Conservation (phyloP, 2,888 invertebrate genomes). For the Polydrusus tereticollis region DNA sequence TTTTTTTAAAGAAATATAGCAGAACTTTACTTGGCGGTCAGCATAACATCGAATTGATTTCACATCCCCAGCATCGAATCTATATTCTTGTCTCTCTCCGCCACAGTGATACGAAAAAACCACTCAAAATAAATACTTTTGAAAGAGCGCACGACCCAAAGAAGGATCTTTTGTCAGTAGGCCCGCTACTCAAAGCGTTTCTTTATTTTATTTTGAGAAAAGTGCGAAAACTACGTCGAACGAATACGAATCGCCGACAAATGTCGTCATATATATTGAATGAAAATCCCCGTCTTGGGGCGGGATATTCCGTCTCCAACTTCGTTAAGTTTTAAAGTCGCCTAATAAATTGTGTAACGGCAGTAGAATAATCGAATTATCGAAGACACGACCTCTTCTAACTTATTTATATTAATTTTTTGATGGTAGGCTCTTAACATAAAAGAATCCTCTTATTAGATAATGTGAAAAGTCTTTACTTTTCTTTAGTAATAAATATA, state of each 20-base stretch:
- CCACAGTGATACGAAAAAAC: constrained; percentile 2
- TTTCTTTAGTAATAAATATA: too few relatives aligned
- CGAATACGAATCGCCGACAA: constrained; percentile 74
- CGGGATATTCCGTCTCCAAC: constrained; percentile 50
- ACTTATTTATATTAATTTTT: not conserved
- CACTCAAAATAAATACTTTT: constrained; percentile 23
- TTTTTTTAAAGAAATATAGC: not conserved
- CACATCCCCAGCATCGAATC: constrained; percentile 5
- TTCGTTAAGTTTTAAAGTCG: constrained; percentile 44
- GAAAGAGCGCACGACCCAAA: constrained; percentile 15
- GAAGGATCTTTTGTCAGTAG: constrained; percentile 36
- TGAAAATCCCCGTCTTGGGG: constrained; percentile 51
- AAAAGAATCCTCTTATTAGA: not conserved
- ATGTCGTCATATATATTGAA: constrained; percentile 65
- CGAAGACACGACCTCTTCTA: not conserved
- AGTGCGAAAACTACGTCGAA: constrained; percentile 60
- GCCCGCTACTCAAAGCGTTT: constrained; percentile 51
- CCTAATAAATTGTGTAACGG: constrained; percentile 30
- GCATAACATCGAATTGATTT: constrained; percentile 3
- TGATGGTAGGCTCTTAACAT: not conserved
- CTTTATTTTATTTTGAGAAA: constrained; percentile 68
- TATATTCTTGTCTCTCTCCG: not conserved
- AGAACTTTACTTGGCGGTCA: not conserved
- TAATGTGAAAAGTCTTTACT: not conserved
- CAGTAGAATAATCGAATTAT: constrained; percentile 32